Evolutionary conservation across 2,113 vertebrate genomes (phyloP).

Genomic region (Ptychochromis oligacanthus): DNA sequence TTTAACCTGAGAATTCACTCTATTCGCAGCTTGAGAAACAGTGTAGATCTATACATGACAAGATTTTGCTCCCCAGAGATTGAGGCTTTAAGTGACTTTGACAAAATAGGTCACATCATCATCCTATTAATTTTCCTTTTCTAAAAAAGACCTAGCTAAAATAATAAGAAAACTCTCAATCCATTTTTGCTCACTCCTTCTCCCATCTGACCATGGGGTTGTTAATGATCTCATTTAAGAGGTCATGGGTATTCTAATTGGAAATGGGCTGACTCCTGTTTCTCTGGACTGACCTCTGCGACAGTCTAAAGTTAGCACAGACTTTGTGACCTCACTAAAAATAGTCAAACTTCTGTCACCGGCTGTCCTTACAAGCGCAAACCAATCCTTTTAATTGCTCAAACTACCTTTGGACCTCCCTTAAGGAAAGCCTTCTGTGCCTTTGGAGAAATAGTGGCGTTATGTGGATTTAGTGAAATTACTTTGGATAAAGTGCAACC

Average conservation of each 20-base stretch:
- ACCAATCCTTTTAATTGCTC: slow-evolving; percentile 27
- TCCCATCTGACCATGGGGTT: slow-evolving; percentile 67
- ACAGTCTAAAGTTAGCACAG: slow-evolving; percentile 63
- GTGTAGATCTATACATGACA: slow-evolving; percentile 22
- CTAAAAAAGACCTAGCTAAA: slow-evolving; percentile 49
- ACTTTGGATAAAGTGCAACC: not conserved
- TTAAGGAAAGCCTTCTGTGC: not conserved
- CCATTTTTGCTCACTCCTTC: slow-evolving; percentile 43
- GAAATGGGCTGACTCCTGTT: slow-evolving; percentile 48
- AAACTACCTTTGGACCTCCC: slow-evolving; percentile 23
- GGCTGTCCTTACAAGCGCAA: slow-evolving; percentile 14
- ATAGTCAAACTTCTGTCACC: slow-evolving; percentile 38
- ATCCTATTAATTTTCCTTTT: slow-evolving; percentile 54
- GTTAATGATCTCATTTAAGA: slow-evolving; percentile 78
- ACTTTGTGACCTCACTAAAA: slow-evolving; percentile 53
- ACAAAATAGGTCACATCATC: slow-evolving; percentile 71
- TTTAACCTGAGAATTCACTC: not conserved
- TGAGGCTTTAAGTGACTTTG: slow-evolving; percentile 56
- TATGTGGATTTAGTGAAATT: not conserved
- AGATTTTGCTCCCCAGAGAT: slow-evolving; percentile 45
- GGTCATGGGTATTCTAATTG: slow-evolving; percentile 73
- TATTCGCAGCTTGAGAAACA: not conserved
- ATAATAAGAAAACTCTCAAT: slow-evolving; percentile 61
- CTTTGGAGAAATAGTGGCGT: not conserved
- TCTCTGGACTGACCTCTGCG: slow-evolving; percentile 44